Evolutionary conservation across 2,888 invertebrate species (phyloP).

Genomic region (Escarpia spicata): DNA sequence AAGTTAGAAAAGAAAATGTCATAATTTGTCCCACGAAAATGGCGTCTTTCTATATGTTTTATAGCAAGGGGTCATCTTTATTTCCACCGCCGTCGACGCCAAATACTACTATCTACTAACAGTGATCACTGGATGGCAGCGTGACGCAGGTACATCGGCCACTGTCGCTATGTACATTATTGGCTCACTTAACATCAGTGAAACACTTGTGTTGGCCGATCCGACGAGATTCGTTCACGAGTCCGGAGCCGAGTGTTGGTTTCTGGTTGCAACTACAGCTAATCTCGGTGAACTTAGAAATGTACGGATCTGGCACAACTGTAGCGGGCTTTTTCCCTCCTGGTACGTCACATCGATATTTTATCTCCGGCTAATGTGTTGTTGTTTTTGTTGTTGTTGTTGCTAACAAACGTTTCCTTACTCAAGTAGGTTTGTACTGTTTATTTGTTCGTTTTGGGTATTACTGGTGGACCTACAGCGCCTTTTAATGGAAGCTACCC

Average conservation of each 20-base stretch:
- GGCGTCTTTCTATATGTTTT: not conserved
- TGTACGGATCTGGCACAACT: conserved; percentile 13
- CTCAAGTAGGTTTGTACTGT: not conserved
- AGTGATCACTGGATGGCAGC: conserved; percentile 13
- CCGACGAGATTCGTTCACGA: not conserved
- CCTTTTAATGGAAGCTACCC: too few species aligned
- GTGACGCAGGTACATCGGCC: conserved; percentile 24
- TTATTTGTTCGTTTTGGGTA: not conserved
- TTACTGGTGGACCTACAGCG: not conserved
- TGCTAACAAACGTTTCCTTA: not conserved
- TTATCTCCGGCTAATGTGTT: not conserved
- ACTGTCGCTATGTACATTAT: conserved; percentile 23
- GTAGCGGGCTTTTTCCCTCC: conserved; percentile 14
- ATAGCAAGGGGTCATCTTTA: not conserved
- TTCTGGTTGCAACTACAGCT: not conserved
- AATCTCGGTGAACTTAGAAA: not conserved
- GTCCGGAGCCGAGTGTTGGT: conserved; percentile 21
- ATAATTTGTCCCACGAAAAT: not conserved
- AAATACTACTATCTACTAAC: conserved; percentile 17
- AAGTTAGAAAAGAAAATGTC: not conserved
- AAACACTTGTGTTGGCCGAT: not conserved
- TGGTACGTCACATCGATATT: not conserved
- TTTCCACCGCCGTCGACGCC: not conserved
- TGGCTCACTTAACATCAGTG: conserved; percentile 17
- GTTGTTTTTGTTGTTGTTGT: not conserved